These are phyloP conservation scores for Microctonus brassicae DNA, from an alignment of 2,888 invertebrate genomes.

Conservation along the genomic window DNA sequence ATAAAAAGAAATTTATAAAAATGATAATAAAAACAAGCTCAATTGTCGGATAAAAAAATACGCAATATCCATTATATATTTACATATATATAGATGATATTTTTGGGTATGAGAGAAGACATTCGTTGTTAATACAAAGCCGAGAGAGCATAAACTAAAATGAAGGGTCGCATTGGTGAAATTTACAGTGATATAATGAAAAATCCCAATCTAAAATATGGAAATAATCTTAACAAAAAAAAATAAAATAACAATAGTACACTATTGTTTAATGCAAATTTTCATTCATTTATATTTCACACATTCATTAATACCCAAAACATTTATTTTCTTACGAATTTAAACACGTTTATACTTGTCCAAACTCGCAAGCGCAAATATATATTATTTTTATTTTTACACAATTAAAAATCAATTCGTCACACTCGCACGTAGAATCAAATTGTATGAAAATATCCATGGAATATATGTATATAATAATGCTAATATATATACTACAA, in stretches of 20 bases:
- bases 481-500: neutral
- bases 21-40: constrained; percentile 42
- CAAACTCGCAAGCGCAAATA: too few relatives aligned
- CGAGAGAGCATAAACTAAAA: constrained; percentile 8
- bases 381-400: neutral
- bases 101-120: constrained; percentile 38
- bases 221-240: constrained; percentile 26
- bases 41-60: constrained; percentile 8
- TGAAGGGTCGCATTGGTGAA: neutral
- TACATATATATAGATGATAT: neutral
- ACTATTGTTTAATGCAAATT: too few relatives aligned
- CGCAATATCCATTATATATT: neutral
- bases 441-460: constrained; percentile 18
- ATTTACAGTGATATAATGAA: constrained; percentile 59
- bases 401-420: constrained; percentile 8
- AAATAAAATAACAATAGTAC: neutral
- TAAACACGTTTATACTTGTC: too few relatives aligned
- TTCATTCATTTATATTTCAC: too few relatives aligned
- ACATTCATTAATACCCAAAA: too few relatives aligned
- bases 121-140: constrained; percentile 64
- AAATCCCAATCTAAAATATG: constrained; percentile 68
- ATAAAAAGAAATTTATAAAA: too few relatives aligned
- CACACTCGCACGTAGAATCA: constrained; percentile 20
- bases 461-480: neutral
- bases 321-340: too few relatives aligned